Evolutionary conservation across 2,888 invertebrate genomes (phyloP).

Genomic region (Caradrina clavipalpis): DNA sequence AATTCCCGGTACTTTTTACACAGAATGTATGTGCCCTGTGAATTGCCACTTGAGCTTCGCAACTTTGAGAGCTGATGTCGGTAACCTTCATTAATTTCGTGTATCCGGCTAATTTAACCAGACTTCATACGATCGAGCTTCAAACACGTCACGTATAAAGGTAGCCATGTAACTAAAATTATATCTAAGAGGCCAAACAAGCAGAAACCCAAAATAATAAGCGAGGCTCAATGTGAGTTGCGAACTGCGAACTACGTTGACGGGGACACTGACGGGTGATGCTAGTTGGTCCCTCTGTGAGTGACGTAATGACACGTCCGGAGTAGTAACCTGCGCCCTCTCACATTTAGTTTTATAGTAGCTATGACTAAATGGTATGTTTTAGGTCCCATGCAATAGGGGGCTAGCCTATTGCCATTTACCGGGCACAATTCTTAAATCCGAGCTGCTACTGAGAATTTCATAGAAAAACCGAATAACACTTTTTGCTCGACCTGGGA

Average conservation of each 20-base stretch:
- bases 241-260: not conserved
- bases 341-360: not conserved
- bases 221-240: constrained; percentile 13
- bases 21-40: too few relatives aligned
- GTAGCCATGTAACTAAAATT: constrained; percentile 3
- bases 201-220: constrained; percentile 20
- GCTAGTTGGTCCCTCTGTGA: constrained; percentile 11
- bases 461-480: too few relatives aligned
- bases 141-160: not conserved
- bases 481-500: too few relatives aligned
- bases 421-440: too few relatives aligned
- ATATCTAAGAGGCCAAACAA: not conserved
- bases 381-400: too few relatives aligned
- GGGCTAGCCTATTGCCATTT: too few relatives aligned
- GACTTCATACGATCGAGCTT: not conserved
- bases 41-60: too few relatives aligned
- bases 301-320: not conserved
- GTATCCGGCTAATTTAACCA: not conserved
- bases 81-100: too few relatives aligned
- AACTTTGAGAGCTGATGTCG: too few relatives aligned
- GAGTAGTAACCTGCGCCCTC: not conserved
- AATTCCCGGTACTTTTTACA: too few relatives aligned
- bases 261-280: too few relatives aligned
- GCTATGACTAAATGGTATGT: not conserved
- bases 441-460: too few relatives aligned